Conservation (phyloP, 2,113 vertebrate genomes). For the Tragelaphus scriptus region DNA sequence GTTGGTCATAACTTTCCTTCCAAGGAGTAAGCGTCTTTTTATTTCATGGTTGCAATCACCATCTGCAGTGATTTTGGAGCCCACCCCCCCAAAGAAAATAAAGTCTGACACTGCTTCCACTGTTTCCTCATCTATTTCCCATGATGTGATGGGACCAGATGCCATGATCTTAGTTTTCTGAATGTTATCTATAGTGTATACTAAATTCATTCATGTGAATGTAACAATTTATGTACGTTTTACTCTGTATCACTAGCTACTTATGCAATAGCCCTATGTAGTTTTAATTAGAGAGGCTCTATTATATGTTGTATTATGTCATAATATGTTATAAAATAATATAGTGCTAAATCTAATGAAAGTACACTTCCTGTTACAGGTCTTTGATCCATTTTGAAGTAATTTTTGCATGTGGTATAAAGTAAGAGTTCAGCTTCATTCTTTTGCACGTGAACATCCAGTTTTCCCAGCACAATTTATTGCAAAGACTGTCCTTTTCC, state of each 20-base stretch:
- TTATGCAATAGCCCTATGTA: not conserved
- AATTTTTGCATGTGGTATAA: not conserved
- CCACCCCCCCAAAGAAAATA: no score
- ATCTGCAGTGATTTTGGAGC: no score
- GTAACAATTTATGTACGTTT: not conserved
- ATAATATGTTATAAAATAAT: not conserved
- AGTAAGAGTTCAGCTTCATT: not conserved
- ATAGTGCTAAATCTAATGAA: not conserved
- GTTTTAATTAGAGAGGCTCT: not conserved
- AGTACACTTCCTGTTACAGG: not conserved
- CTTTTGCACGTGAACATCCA: not conserved
- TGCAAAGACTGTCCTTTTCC: not conserved
- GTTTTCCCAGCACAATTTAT: not conserved
- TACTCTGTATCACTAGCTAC: not conserved
- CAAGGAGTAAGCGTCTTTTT: no score
- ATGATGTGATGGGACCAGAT: no score
- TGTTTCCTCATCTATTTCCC: no score
- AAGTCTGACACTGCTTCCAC: no score
- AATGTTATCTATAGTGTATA: not conserved
- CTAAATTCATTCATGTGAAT: not conserved
- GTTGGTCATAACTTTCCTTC: no score
- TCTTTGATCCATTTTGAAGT: not conserved
- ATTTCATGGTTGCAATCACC: no score
- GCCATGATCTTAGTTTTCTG: no score
- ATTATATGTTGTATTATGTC: not conserved